Percentiles rank a stretch among this genome's conserved stretches.
These are phyloP conservation scores for Mormyrus proboscirostris DNA, from an alignment of 2,797 vertebrate species.

Conservation along the genomic window DNA sequence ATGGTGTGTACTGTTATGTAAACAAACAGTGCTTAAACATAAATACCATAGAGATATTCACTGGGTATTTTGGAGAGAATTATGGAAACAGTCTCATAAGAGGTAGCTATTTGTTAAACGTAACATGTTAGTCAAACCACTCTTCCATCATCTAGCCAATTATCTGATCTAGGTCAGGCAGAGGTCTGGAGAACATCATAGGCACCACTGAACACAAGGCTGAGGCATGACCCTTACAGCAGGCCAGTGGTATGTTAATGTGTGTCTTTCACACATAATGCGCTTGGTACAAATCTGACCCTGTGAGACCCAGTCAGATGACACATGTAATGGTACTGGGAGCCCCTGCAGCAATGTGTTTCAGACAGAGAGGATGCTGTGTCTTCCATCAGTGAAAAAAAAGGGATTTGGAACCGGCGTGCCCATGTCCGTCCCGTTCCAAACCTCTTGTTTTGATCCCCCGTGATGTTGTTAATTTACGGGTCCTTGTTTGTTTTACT, in stretches of 20 bases:
- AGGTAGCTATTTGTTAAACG: neutral
- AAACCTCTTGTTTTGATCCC: neutral
- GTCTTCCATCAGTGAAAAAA: neutral
- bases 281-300: neutral
- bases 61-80: neutral
- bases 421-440: neutral
- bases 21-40: neutral
- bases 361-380: conserved; percentile 1
- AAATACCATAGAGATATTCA: neutral
- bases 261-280: neutral
- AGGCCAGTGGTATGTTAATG: neutral
- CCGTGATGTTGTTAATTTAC: neutral
- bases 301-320: neutral
- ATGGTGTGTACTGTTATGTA: neutral
- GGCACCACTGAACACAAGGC: neutral
- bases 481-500: neutral
- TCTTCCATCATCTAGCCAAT: neutral
- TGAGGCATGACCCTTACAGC: neutral
- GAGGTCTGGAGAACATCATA: neutral
- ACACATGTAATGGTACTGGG: neutral
- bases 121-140: neutral
- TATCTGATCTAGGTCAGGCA: neutral
- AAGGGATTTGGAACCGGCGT: neutral
- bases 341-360: neutral
- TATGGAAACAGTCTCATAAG: neutral